phyloP scores from a whole-genome alignment of 2,888 invertebrate species.

The Ochropleura leucogaster region DNA sequence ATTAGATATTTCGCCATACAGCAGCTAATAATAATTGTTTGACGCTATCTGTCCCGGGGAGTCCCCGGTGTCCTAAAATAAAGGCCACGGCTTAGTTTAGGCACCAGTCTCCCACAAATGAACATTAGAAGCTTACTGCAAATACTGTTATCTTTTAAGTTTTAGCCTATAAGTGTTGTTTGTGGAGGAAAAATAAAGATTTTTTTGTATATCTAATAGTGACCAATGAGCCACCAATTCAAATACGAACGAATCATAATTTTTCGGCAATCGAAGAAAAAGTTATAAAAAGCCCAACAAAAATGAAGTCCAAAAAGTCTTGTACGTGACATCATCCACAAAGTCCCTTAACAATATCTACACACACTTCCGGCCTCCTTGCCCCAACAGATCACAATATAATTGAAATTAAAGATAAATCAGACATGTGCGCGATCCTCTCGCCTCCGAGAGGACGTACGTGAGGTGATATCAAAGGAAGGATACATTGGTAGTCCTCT shows the following conservation, averaged over 20 bases:
- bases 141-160: too few species aligned
- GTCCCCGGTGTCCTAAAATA: too few species aligned
- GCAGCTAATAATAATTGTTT: too few species aligned
- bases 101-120: too few species aligned
- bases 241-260: neutral
- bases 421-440: slow-evolving; percentile 31
- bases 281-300: neutral
- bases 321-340: slow-evolving; percentile 16
- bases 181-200: too few species aligned
- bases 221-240: neutral
- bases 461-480: slow-evolving; percentile 39
- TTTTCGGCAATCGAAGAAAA: neutral
- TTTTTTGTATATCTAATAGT: too few species aligned
- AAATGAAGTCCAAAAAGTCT: neutral
- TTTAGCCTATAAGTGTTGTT: too few species aligned
- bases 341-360: slow-evolving; percentile 38
- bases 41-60: too few species aligned
- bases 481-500: neutral
- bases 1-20: too few species aligned
- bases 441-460: slow-evolving; percentile 24
- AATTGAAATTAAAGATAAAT: slow-evolving; percentile 42
- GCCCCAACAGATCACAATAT: slow-evolving; percentile 13
- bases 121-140: too few species aligned
- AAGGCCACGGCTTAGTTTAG: too few species aligned
- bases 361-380: neutral